Conservation (phyloP, 2,888 invertebrate species). For the Biston betularia region DNA sequence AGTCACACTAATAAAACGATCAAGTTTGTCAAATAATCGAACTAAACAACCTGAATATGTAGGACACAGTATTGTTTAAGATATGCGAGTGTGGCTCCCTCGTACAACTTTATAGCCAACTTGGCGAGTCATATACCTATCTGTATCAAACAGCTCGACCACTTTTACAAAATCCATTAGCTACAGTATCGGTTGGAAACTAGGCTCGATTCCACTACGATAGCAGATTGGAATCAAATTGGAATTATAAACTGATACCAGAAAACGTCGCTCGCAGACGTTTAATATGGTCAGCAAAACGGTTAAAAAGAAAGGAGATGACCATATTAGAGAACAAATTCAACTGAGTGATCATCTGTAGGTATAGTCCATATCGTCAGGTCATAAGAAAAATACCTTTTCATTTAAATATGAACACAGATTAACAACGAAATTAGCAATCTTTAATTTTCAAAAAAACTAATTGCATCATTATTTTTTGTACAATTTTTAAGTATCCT, state of each 20-base stretch:
- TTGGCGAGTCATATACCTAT: neutral
- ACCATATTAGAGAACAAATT: neutral
- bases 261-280: slow-evolving; percentile 24
- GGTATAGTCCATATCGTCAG: too few relatives aligned
- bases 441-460: too few relatives aligned
- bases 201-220: slow-evolving; percentile 39
- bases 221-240: slow-evolving; percentile 47
- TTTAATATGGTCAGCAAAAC: neutral
- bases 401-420: too few relatives aligned
- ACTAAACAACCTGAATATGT: neutral
- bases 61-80: neutral
- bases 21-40: neutral
- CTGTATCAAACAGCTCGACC: neutral
- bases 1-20: neutral
- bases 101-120: neutral
- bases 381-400: too few relatives aligned
- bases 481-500: too few relatives aligned
- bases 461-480: too few relatives aligned
- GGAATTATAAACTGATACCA: slow-evolving; percentile 40
- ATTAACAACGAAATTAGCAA: too few relatives aligned
- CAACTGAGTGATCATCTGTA: too few relatives aligned
- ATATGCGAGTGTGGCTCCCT: neutral
- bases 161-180: slow-evolving; percentile 13
- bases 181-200: slow-evolving; percentile 12
- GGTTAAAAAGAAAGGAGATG: slow-evolving; percentile 27